These are phyloP conservation scores for Tragelaphus imberbis DNA, from an alignment of 2,113 vertebrate genomes.

Conservation along the genomic window DNA sequence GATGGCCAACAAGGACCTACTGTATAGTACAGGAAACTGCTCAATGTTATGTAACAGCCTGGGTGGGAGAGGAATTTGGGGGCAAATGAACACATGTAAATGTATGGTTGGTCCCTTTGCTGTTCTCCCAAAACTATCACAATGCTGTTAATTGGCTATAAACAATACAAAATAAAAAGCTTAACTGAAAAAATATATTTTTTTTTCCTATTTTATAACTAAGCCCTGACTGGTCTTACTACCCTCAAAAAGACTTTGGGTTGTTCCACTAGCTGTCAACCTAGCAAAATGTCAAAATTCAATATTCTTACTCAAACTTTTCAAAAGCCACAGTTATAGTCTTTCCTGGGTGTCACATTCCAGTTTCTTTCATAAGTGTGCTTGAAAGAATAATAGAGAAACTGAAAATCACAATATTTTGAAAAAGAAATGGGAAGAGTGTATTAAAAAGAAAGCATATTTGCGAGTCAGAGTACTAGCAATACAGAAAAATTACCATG, in stretches of 20 bases:
- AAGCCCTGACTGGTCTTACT: neutral
- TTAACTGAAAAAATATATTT: neutral
- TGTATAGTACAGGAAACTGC: neutral
- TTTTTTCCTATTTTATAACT: neutral
- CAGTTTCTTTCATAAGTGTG: neutral
- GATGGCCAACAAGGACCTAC: neutral
- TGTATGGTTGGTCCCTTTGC: neutral
- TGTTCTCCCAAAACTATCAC: neutral
- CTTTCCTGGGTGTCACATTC: neutral
- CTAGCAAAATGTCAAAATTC: neutral
- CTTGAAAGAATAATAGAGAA: neutral
- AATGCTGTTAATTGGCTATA: neutral
- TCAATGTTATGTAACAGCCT: neutral
- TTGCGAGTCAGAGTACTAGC: constrained; percentile 49
- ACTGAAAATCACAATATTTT: constrained; percentile 64
- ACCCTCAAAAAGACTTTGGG: neutral
- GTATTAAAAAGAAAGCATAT: constrained; percentile 34
- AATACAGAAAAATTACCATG: neutral
- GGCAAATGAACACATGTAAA: neutral
- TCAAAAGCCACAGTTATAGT: neutral
- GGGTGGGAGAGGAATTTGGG: neutral
- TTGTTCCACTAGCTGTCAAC: neutral
- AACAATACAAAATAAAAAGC: neutral
- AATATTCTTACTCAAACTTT: constrained; percentile 2
- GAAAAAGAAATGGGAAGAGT: constrained; percentile 24